phyloP scores from a whole-genome alignment of 1,140 invertebrate species.

The fruit fly (Drosophila melanogaster) region Release_6_plus_ISO1_MT NT_033777.3:16842001-16842500 shows the following conservation, averaged over 20 bases:
- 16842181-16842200: conserved; percentile 69
- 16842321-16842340: conserved; percentile 12
- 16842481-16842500: conserved; percentile 55
- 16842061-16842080: conserved; percentile 58
- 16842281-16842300: conserved; percentile 84
- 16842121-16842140: conserved; percentile 61
- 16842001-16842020: conserved; percentile 12
- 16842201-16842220: conserved; percentile 58
- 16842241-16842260: conserved; percentile 78
- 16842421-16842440: conserved; percentile 63
- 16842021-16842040: conserved; percentile 8
- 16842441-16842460: conserved; percentile 56
- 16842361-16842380: conserved; percentile 66
- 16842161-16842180: conserved; percentile 74
- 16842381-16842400: conserved; percentile 79
- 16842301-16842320: conserved; percentile 32
- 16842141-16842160: conserved; percentile 80
- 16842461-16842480: conserved; percentile 73
- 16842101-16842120: conserved; percentile 3
- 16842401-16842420: conserved; percentile 82
- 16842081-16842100: conserved; percentile 16
- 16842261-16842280: conserved; percentile 84
- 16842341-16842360: conserved; percentile 60
- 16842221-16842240: conserved; percentile 75
- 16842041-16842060: conserved; percentile 47